Evolutionary conservation across 2,797 vertebrate species (phyloP).

Genomic region (Anolis apletophallus): DNA sequence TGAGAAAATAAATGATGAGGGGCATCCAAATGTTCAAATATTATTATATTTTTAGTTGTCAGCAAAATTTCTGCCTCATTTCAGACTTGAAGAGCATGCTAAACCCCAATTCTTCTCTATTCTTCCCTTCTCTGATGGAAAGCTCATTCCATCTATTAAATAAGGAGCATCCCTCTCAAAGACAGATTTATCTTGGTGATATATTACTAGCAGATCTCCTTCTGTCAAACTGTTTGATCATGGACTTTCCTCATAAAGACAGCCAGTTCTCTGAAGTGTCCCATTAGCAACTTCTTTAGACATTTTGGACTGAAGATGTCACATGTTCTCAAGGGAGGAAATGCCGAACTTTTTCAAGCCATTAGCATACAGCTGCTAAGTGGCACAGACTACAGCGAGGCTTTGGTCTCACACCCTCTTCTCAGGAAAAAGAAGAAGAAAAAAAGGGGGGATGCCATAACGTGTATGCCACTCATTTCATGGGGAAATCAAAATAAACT

Average conservation of each 20-base stretch:
- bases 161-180: constrained; percentile 28
- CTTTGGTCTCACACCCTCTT: constrained; percentile 32
- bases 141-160: constrained; percentile 28
- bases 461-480: constrained; percentile 50
- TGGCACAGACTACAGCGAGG: constrained; percentile 40
- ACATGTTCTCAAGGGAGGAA: constrained; percentile 58
- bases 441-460: neutral
- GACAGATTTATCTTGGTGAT: neutral
- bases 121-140: constrained; percentile 29
- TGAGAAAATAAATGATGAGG: constrained; percentile 6
- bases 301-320: constrained; percentile 59
- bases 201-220: constrained; percentile 36
- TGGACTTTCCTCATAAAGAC: constrained; percentile 39
- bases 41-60: constrained; percentile 28
- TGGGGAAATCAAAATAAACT: constrained; percentile 40
- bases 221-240: constrained; percentile 52
- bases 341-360: constrained; percentile 51
- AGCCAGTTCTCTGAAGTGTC: constrained; percentile 58
- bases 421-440: too few relatives aligned
- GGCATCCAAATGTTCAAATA: neutral
- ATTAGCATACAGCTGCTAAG: constrained; percentile 75
- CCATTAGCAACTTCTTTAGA: constrained; percentile 68
- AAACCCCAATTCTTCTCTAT: neutral
- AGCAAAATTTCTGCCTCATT: constrained; percentile 6
- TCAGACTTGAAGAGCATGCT: constrained; percentile 3